These are phyloP conservation scores for Menura novaehollandiae DNA, from an alignment of 2,113 vertebrate species.

Conservation along the genomic window DNA sequence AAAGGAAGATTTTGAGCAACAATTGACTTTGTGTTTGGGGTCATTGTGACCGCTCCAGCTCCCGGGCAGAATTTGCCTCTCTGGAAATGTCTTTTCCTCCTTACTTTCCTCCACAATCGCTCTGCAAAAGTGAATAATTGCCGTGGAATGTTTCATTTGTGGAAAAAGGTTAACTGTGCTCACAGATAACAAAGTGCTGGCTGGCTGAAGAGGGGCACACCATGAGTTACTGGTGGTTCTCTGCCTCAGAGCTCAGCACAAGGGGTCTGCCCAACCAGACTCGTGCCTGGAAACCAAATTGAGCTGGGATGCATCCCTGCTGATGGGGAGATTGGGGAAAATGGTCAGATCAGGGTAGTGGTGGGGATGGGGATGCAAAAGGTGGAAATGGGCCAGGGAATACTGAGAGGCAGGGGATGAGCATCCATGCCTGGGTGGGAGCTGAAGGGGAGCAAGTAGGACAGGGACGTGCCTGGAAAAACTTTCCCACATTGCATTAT, in stretches of 20 bases:
- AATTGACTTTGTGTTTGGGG: not conserved
- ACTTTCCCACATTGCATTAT: not conserved
- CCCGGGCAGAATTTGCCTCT: not conserved
- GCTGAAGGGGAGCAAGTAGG: not conserved
- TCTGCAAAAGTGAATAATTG: not conserved
- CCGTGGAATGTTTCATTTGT: not conserved
- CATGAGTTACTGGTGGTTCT: not conserved
- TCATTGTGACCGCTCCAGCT: not conserved
- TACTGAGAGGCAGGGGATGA: not conserved
- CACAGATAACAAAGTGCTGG: not conserved
- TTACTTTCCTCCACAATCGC: not conserved
- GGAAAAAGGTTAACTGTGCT: not conserved
- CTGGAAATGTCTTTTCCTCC: not conserved
- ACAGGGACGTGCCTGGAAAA: not conserved
- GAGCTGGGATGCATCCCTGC: not conserved
- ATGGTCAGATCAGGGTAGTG: rapidly evolving
- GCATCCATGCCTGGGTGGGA: rapidly evolving
- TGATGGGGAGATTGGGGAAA: rapidly evolving
- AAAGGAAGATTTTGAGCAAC: not conserved
- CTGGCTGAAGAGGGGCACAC: not conserved
- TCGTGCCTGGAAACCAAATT: not conserved
- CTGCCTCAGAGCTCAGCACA: not conserved
- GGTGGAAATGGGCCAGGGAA: not conserved
- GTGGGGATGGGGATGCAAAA: not conserved
- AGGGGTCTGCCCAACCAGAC: not conserved